Evolutionary conservation across 2,797 vertebrate genomes (phyloP).

Genomic region (Picus viridis): DNA sequence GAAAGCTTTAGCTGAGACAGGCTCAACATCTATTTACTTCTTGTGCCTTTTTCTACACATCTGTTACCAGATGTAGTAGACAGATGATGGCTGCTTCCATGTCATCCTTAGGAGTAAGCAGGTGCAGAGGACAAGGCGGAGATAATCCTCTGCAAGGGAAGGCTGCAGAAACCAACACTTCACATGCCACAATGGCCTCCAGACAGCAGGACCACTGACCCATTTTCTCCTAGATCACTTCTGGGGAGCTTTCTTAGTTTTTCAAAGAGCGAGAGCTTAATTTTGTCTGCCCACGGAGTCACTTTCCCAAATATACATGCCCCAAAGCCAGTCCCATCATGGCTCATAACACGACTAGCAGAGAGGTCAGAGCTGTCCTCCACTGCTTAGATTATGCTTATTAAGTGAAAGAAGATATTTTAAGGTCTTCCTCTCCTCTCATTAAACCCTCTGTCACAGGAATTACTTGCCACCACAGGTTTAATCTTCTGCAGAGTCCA

Average conservation of each 20-base stretch:
- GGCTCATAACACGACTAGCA: neutral
- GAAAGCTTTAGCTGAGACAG: neutral
- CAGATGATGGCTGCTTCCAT: neutral
- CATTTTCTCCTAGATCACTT: neutral
- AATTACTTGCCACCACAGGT: slow-evolving; percentile 49
- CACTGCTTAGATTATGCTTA: neutral
- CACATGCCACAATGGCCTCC: rapidly evolving
- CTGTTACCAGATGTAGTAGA: neutral
- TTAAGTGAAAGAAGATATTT: slow-evolving; percentile 32
- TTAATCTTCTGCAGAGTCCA: slow-evolving; percentile 57
- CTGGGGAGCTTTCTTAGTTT: neutral
- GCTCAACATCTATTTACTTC: neutral
- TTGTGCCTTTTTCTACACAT: neutral
- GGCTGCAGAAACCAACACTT: neutral
- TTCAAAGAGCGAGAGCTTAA: neutral
- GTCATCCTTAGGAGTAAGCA: neutral
- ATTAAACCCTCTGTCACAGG: slow-evolving; percentile 54
- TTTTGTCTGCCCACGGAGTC: neutral
- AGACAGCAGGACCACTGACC: rapidly evolving
- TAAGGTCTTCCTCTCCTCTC: slow-evolving; percentile 37
- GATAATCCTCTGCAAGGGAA: neutral
- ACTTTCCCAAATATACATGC: rapidly evolving
- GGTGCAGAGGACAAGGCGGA: neutral
- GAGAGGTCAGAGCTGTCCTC: neutral
- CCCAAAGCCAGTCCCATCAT: neutral